A percentile compares a stretch with the other conserved stretches of the same genome.
phyloP scores from a whole-genome alignment of 2,888 invertebrate genomes.

The Trichogramma dendrolimi region DNA sequence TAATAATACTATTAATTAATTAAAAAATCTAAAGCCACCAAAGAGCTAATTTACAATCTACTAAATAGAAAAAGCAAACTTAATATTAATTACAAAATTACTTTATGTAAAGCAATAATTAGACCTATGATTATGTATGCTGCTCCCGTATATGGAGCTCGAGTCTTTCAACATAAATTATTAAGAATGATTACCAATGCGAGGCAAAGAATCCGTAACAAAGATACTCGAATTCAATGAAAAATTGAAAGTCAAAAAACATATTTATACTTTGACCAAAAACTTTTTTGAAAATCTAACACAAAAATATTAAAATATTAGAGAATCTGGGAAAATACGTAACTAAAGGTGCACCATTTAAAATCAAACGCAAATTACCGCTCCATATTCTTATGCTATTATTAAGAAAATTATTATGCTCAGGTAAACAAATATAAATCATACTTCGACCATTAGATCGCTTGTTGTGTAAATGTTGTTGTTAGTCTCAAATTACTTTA shows the following conservation, averaged over 20 bases:
- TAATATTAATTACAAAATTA: slow-evolving; percentile 24
- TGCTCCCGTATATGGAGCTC: slow-evolving; percentile 15
- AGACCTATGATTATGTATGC: slow-evolving; percentile 29
- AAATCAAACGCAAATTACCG: slow-evolving; percentile 10
- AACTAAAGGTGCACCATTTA: slow-evolving; percentile 1
- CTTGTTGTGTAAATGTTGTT: too few relatives aligned
- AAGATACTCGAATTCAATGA: neutral
- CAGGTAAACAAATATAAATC: too few relatives aligned
- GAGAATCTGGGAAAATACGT: neutral
- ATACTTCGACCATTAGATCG: too few relatives aligned
- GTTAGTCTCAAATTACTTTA: too few relatives aligned
- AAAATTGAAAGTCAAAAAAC: neutral
- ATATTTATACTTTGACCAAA: neutral
- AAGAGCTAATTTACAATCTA: slow-evolving; percentile 20
- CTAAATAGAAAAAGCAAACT: slow-evolving; percentile 15
- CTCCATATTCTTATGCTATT: neutral
- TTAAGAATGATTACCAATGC: slow-evolving; percentile 7
- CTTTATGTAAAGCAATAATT: slow-evolving; percentile 31
- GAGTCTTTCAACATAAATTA: slow-evolving; percentile 22
- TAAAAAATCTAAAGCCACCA: slow-evolving; percentile 19
- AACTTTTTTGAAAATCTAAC: slow-evolving; percentile 1
- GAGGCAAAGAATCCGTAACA: neutral
- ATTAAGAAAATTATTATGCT: too few relatives aligned
- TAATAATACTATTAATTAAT: slow-evolving; percentile 3
- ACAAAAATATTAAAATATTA: neutral